These are phyloP conservation scores for Dunckerocampus dactyliophorus DNA, from an alignment of 2,113 vertebrate species.

Conservation along the genomic window DNA sequence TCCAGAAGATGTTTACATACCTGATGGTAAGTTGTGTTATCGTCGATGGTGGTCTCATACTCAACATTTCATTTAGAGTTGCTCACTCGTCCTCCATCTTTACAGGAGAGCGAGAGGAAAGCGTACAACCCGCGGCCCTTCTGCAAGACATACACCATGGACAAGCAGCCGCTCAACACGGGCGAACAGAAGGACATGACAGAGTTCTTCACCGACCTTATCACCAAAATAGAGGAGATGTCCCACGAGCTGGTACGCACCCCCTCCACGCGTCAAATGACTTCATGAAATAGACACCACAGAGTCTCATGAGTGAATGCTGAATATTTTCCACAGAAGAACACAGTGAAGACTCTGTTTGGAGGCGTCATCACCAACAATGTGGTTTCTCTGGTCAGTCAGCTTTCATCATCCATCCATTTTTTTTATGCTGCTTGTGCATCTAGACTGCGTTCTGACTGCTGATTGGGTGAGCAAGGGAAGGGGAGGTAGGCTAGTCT, in stretches of 20 bases:
- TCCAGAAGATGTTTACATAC: constrained; percentile 99
- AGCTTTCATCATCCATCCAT: too few relatives aligned
- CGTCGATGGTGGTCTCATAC: not conserved
- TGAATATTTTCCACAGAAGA: constrained; percentile 81
- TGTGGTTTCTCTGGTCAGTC: constrained; percentile 94
- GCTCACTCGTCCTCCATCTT: not conserved
- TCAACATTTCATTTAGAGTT: not conserved
- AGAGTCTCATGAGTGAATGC: too few relatives aligned
- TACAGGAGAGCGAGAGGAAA: constrained; percentile 96
- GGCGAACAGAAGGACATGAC: constrained; percentile 99
- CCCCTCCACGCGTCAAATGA: too few relatives aligned
- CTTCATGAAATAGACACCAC: not conserved
- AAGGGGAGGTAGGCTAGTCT: too few relatives aligned
- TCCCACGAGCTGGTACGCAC: constrained; percentile 87
- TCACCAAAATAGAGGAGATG: constrained; percentile 99
- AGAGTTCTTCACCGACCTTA: constrained; percentile 97
- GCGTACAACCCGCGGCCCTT: constrained; percentile 97
- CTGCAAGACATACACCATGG: constrained; percentile 99
- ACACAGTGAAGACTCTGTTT: constrained; percentile 97
- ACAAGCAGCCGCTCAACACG: constrained; percentile 97
- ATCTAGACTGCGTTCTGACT: too few relatives aligned
- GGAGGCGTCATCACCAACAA: constrained; percentile 99
- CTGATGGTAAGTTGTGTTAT: constrained; percentile 81
- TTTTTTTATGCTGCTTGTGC: too few relatives aligned
- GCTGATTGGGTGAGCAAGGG: too few relatives aligned